Base-by-base conservation (phyloP, 2,797 vertebrate species). In the Spinus olivaceus region DNA sequence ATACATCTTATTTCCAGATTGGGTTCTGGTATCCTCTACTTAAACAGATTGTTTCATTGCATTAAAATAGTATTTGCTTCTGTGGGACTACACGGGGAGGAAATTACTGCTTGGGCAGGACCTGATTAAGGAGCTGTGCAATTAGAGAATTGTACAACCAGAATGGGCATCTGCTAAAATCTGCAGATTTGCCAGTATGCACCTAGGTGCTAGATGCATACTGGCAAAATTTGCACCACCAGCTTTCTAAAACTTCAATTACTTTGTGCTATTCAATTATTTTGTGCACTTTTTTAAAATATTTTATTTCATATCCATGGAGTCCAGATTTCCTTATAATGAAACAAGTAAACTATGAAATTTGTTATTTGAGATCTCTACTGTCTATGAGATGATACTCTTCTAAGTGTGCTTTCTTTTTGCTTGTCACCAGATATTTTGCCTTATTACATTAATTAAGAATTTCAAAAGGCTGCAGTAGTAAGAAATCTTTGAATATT, bases 1-100 rank as follows among this genome's bases (percentile, higher is more conserved):
- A 79, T 70, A 67, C 33, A 60, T 80, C 37, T 65, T 86, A 53
- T 85, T 96, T 93, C 92, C 90, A 94, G 74, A 80, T 24, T 91
- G 86, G n/a, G 12, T 92, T 95, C 64, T 95, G 90, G 81, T 82
- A 83, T 73, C 54, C 53, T 47, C 28, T 71, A 17, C 33, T 82
- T 87, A 90, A 77, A 53, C 39, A 87, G 81, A 65, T 22, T 49
- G 25, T 41, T 95, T 39, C 78, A 37, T 83, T 85, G 17, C 35
- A 87, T 93, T 82, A 53, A 93, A 93, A 64, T 8, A 59, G 8
- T 66, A 64, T 86, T 78, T 91, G 50, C 57, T 95, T 94, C 69
- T 85, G n/a, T 86, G 70, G 61, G 76, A 66, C 50, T 65, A 35
- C 33, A 11, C 2, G 19, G 41, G 6, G 50, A 83, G 44, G 59